Base-by-base conservation (phyloP, 92 coral and sea anemone species). In the Porites rus region DNA sequence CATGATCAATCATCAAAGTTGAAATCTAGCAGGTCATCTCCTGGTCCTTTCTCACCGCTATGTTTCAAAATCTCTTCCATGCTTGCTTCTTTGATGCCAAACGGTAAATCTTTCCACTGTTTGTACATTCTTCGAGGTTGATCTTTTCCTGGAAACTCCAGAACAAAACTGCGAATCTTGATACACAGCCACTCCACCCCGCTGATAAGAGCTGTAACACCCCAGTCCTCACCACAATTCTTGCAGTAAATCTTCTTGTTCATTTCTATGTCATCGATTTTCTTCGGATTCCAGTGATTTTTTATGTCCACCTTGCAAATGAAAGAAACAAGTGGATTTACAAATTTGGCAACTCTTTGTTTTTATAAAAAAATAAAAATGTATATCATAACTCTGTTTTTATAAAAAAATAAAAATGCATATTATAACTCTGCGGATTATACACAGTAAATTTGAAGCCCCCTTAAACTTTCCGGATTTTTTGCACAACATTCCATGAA, bases 31-130 rank as follows among this genome's bases (percentile, higher is more conserved):
- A 65, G 52, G 59, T 85, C 83, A 16, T 24, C 20, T 75, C 22
- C 50, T 56, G 21, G 72, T 13, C 56, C 51, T 28, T 18, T 58
- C 21, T 72, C 71, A 13, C 16, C 17, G 10, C 69, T 59, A 6
- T 80, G 63, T 43, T 86, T 79, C 7, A 89, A 64, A 25, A 92
- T 72, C 74, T 92, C 93, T 2, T 80, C 84, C 17, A 88, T 14
- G n/a, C 87, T 86, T 10, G 96, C 94, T 21, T 81, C 81, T 62
- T 81, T 58, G 2, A 95, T 86, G 14, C 59, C 70, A 72, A 93
- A 92, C 0, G 99, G 99, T 51, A 92, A 88, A 22, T 88, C 85
- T 67, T 88, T 90, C 99, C 99, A 97, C 50, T 93, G 76, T 69
- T 90, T 91, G 78, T 63, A 91, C 83, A 84, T 86, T 73, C 75